Base-by-base conservation (phyloP, 2,888 invertebrate genomes). In the Apodemia mormo region DNA sequence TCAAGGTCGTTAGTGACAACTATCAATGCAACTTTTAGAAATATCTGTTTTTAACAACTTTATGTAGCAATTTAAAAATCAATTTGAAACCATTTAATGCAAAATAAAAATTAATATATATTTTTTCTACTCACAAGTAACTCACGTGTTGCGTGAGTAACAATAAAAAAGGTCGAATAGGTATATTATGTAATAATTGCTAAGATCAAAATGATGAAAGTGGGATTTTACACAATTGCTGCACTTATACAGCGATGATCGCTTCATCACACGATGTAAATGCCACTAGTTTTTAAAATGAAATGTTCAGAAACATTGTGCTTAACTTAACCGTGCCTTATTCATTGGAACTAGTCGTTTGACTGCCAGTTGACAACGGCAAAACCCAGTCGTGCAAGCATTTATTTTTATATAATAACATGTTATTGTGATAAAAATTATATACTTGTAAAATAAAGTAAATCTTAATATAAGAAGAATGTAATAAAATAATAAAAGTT, bases 351-450 rank as follows among this genome's bases (percentile, higher is more conserved):
- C 33, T 33, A 33, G 33, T 33, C 33, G 33, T 33, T 33, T 33
- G 33, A 33, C 33, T 33, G 33, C 33, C 33, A 33, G 33, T 33
- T 33, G 33, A 2, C 33, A 33, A 33, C 33, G 33, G 33, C 66
- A 75, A 75, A 73, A 87, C 90, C 83, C 89, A 89, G 90, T 91
- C 90, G 85, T 83, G 85, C 81, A 80, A 91, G 92, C 92, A 93
- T 93, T 93, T 93, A 93, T 92, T 92, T 92, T 89, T 30, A 58
- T 58, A 58, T 58, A 12, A 49, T 49, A 87, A 90, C 89, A 86
- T 87, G 87, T 91, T 90, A 75, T 78, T 80, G 79, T 80, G 78
- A 79, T 79, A 78, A 75, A 76, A 70, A 81, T 80, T 82, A 81
- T 66, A 65, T 65, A 70, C 22, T 22, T 56, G 58, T 81, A 81